These are phyloP conservation scores for Acipenser ruthenus DNA, from an alignment of 2,797 vertebrate genomes.

Conservation along the genomic window DNA sequence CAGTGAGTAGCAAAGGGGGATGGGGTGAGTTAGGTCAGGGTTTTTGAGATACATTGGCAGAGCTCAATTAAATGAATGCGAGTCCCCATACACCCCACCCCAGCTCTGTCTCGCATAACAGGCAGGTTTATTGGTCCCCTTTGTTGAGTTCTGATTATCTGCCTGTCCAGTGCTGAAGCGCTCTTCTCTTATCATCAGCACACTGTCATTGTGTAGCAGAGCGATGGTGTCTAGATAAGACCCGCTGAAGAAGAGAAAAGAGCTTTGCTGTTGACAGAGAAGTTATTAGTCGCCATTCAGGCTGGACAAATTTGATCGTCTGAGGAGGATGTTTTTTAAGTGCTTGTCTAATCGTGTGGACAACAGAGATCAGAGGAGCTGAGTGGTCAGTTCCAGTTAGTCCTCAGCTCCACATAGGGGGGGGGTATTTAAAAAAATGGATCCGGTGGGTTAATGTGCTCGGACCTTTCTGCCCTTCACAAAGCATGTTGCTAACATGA, in stretches of 20 bases:
- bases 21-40: not conserved
- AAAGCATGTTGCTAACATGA: too few relatives aligned
- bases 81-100: conserved; percentile 45
- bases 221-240: conserved; percentile 65
- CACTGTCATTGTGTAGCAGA: conserved; percentile 57
- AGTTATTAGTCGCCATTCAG: conserved; percentile 55
- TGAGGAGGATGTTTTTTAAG: not conserved
- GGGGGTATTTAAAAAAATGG: too few relatives aligned
- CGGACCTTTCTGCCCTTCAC: too few relatives aligned
- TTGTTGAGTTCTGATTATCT: conserved; percentile 63
- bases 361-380: too few relatives aligned
- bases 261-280: conserved; percentile 55
- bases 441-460: too few relatives aligned
- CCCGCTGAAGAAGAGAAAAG: conserved; percentile 28
- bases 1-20: not conserved
- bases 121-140: conserved; percentile 64
- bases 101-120: conserved; percentile 51
- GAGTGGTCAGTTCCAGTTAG: too few relatives aligned
- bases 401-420: too few relatives aligned
- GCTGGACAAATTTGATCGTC: conserved; percentile 16
- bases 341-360: too few relatives aligned
- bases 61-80: conserved; percentile 42
- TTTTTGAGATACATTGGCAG: not conserved
- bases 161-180: conserved; percentile 55
- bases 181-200: conserved; percentile 59